Evolutionary conservation across 2,113 vertebrate genomes (phyloP).

Genomic region (Pandion haliaetus): DNA sequence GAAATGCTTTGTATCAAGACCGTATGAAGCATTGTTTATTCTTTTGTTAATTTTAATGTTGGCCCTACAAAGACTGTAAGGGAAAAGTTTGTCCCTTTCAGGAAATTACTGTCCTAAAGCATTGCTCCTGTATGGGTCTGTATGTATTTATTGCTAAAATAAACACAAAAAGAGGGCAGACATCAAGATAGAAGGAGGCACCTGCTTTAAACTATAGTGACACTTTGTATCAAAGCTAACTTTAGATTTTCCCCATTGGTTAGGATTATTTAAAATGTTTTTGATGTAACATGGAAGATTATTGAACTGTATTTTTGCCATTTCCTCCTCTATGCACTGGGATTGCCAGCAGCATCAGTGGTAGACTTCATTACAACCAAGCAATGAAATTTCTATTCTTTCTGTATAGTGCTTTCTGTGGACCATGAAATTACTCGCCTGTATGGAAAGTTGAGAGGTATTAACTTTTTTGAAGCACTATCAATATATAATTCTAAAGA

Average conservation of each 20-base stretch:
- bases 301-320: neutral
- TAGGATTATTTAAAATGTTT: neutral
- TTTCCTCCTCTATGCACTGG: neutral
- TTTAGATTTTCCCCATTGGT: neutral
- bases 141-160: neutral
- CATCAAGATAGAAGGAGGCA: neutral
- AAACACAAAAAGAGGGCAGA: neutral
- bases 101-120: neutral
- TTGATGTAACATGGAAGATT: neutral
- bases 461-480: neutral
- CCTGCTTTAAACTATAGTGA: neutral
- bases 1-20: neutral
- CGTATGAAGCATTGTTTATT: neutral
- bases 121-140: neutral
- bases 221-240: neutral
- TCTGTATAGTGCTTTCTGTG: neutral
- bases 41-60: neutral
- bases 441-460: neutral
- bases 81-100: neutral
- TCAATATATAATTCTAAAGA: constrained; percentile 3
- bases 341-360: neutral
- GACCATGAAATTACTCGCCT: constrained; percentile 22
- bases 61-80: neutral
- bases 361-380: constrained; percentile 18
- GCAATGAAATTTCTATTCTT: constrained; percentile 30